Evolutionary conservation across 1,140 invertebrate species (phyloP).

Genomic region (Bombyx mandarina): DNA sequence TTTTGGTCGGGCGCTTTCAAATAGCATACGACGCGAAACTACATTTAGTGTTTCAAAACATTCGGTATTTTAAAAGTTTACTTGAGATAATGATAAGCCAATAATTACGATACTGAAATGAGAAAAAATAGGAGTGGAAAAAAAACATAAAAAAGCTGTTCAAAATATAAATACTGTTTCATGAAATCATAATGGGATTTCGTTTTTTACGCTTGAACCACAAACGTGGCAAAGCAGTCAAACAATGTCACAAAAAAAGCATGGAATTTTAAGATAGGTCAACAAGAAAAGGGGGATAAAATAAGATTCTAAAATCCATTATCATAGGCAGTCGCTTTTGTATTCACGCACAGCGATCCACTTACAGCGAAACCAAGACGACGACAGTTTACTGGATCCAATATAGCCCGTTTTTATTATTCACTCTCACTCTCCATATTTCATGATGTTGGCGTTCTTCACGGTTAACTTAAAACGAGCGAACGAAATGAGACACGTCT

Average conservation of each 20-base stretch:
- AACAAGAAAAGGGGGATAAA: slow-evolving; percentile 20
- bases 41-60: too few species aligned
- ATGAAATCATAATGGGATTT: too few species aligned
- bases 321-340: slow-evolving; percentile 21
- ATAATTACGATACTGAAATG: too few species aligned
- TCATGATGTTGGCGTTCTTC: slow-evolving; percentile 27
- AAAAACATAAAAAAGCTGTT: too few species aligned
- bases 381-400: slow-evolving; percentile 30
- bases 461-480: slow-evolving; percentile 32
- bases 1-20: too few species aligned
- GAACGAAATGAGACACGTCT: slow-evolving; percentile 19
- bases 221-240: neutral
- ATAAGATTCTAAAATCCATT: slow-evolving; percentile 25
- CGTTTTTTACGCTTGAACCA: too few species aligned
- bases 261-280: neutral
- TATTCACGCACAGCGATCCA: slow-evolving; percentile 23
- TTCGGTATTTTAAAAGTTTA: too few species aligned
- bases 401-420: slow-evolving; percentile 39
- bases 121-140: too few species aligned
- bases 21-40: too few species aligned
- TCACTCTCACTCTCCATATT: slow-evolving; percentile 33
- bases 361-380: slow-evolving; percentile 22
- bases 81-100: too few species aligned
- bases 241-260: neutral
- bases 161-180: too few species aligned